phyloP scores from a whole-genome alignment of 2,113 vertebrate genomes.

The Empidonax alnorum region DNA sequence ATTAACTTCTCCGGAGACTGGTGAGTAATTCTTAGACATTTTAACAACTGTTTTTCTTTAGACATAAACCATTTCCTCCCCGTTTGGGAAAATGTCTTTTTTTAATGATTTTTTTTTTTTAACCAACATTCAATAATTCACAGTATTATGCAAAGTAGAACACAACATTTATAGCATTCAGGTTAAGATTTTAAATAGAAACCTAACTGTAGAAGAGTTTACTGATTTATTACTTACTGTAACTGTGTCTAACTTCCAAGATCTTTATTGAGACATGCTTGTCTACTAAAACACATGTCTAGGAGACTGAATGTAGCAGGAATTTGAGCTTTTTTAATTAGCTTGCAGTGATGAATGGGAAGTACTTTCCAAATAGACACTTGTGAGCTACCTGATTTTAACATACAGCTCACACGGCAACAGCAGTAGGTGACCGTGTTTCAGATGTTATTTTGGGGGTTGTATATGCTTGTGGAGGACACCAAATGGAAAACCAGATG shows the following conservation, averaged over 20 bases:
- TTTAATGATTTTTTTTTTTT: neutral
- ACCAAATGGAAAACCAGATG: neutral
- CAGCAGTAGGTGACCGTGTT: neutral
- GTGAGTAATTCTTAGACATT: conserved; percentile 68
- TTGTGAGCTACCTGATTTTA: neutral
- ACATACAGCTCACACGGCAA: neutral
- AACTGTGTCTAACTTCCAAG: neutral
- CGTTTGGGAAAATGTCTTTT: neutral
- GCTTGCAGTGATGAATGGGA: neutral
- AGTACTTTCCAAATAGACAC: neutral
- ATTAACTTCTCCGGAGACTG: conserved; percentile 36
- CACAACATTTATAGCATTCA: neutral
- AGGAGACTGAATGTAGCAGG: neutral
- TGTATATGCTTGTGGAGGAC: neutral
- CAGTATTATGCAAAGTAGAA: neutral
- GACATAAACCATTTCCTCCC: neutral
- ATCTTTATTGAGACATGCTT: neutral
- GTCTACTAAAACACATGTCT: neutral
- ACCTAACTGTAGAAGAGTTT: neutral
- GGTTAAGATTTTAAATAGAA: neutral
- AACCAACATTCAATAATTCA: neutral
- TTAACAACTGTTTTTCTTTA: neutral
- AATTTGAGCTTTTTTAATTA: neutral
- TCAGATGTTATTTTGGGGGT: neutral
- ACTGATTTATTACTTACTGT: neutral